These are phyloP conservation scores for Pherbina coryleti DNA, from an alignment of 2,888 invertebrate genomes.

Conservation along the genomic window DNA sequence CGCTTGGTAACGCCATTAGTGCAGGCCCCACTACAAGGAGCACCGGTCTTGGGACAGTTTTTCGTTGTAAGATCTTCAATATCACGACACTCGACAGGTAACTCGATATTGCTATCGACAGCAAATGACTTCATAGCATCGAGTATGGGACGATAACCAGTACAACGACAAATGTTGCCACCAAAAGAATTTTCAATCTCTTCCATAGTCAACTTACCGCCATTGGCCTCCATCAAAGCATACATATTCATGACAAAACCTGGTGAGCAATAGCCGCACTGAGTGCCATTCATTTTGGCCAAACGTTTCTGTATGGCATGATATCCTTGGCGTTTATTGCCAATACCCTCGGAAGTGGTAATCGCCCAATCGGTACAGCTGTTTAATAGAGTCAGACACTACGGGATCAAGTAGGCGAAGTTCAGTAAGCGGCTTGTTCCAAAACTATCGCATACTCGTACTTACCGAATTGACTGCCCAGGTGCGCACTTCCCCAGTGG, in stretches of 20 bases:
- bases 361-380: conserved; percentile 78
- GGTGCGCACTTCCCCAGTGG: conserved; percentile 69
- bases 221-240: conserved; percentile 71
- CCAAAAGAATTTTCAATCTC: conserved; percentile 84
- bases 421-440: too few species aligned
- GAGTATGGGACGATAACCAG: conserved; percentile 83
- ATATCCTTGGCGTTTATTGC: conserved; percentile 76
- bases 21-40: conserved; percentile 65
- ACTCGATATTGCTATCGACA: conserved; percentile 71
- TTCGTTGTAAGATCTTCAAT: conserved; percentile 69
- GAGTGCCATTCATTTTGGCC: conserved; percentile 78
- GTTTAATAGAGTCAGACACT: conserved; percentile 77
- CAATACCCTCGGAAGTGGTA: conserved; percentile 80
- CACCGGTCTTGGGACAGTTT: conserved; percentile 67
- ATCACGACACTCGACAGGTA: conserved; percentile 70
- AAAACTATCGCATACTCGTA: not conserved
- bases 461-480: conserved; percentile 78
- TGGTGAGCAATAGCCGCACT: conserved; percentile 83
- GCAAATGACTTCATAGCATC: conserved; percentile 85
- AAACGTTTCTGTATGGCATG: conserved; percentile 77
- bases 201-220: conserved; percentile 72
- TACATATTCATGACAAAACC: conserved; percentile 84
- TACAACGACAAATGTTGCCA: conserved; percentile 84
- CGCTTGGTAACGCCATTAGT: conserved; percentile 33
- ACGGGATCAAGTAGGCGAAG: conserved; percentile 52